Percentiles rank a stretch among this genome's conserved stretches.
phyloP scores from a whole-genome alignment of 1,140 invertebrate genomes.

The Eriosoma lanigerum region DNA sequence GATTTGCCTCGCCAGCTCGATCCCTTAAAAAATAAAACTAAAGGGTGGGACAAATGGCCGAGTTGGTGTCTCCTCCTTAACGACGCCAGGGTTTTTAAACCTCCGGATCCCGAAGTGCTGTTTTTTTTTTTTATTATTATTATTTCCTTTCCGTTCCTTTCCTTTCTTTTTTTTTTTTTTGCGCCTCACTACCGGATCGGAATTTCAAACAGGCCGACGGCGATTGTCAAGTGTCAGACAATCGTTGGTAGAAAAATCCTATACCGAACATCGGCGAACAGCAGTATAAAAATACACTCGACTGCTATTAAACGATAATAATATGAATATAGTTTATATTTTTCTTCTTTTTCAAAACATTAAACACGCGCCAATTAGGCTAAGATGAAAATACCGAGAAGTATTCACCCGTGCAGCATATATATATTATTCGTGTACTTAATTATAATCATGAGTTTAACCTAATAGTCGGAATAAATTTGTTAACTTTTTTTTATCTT shows the following conservation, averaged over 20 bases:
- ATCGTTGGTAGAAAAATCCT: background rate
- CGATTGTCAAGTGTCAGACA: background rate
- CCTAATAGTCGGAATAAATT: too few species aligned
- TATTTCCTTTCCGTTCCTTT: background rate
- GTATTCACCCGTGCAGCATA: background rate
- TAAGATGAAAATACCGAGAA: background rate
- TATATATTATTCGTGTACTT: background rate
- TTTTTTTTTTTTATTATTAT: constrained; percentile 10
- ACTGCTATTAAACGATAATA: too few species aligned
- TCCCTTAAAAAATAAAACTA: constrained; percentile 7
- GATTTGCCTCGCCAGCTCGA: constrained; percentile 36
- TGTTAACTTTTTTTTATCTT: too few species aligned
- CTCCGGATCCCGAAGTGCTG: background rate
- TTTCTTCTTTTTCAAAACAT: too few species aligned
- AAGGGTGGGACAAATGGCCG: background rate
- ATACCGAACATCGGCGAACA: background rate
- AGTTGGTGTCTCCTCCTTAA: constrained; percentile 12
- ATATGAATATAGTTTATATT: too few species aligned
- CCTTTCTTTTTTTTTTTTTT: background rate
- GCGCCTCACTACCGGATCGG: background rate
- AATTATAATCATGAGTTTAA: too few species aligned
- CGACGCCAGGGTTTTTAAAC: constrained; percentile 24
- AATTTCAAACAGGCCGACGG: constrained; percentile 22
- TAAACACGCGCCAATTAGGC: background rate
- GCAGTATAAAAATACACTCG: too few species aligned